Conservation (phyloP, 2,797 vertebrate species). For the Columba guinea region DNA sequence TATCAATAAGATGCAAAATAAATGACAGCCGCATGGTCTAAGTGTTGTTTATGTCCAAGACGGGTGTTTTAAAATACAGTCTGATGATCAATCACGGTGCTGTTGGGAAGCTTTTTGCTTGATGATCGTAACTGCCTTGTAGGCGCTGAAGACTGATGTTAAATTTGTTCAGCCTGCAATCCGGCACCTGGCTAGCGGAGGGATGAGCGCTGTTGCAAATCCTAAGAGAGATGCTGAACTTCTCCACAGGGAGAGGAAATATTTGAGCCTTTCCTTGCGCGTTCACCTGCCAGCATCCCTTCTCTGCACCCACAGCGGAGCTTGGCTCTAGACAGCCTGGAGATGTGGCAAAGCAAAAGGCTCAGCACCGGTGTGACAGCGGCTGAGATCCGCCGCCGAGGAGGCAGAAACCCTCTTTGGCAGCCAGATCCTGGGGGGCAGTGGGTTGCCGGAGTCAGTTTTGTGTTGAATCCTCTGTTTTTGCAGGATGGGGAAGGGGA, state of each 20-base stretch:
- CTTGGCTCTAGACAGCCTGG: not conserved
- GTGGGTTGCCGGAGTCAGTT: not conserved
- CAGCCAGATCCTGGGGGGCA: not conserved
- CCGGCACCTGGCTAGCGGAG: not conserved
- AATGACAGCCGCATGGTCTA: constrained; percentile 65
- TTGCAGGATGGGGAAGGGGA: not conserved
- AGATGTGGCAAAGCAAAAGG: not conserved
- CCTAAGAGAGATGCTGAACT: constrained; percentile 1
- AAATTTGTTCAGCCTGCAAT: not conserved
- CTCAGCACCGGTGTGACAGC: not conserved
- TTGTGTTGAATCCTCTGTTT: not conserved
- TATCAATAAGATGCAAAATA: constrained; percentile 33
- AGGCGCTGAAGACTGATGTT: not conserved
- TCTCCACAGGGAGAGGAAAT: not conserved
- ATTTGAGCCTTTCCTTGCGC: not conserved
- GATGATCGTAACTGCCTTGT: constrained; percentile 32
- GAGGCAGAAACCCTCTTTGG: not conserved
- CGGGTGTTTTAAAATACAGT: constrained; percentile 49
- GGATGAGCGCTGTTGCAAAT: not conserved
- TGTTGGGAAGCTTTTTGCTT: constrained; percentile 54
- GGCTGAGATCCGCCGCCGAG: not conserved
- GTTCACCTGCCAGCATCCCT: not conserved
- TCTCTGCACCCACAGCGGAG: not conserved
- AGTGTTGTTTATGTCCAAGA: constrained; percentile 67
- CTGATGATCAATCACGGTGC: constrained; percentile 46